Base-by-base conservation (phyloP, 2,113 vertebrate species). In the Isichthys henryi region DNA sequence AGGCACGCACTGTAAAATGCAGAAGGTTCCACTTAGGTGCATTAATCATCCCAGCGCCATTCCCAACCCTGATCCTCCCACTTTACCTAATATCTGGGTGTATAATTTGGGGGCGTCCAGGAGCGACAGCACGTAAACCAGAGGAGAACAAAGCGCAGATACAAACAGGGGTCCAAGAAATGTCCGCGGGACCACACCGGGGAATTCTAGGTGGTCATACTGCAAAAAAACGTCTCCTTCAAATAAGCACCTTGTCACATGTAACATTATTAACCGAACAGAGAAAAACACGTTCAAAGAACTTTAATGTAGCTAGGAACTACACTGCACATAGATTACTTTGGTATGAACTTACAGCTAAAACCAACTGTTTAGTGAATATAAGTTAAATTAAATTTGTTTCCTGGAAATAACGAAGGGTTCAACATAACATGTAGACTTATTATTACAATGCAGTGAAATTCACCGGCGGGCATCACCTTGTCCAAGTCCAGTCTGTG, bases 181-280 rank as follows among this genome's bases (percentile, higher is more conserved):
- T 0, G 98, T 97, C 91, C 98, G 96, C 39, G 98, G 98, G 17
- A 99, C 98, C 46, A 98, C 98, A 6, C 98, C 98, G 0, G 98
- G 98, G 91, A 99, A 99, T 91, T 98, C 97, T 50, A 96, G 97
- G 89, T 99, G 98, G 91, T 99, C 98, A 43, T 98, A 99, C 98
- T 99, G 94, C 31, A 93, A 94, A 92, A 43, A 43, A 53, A 70
- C 43, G n/a, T 35, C 85, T 52, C 50, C 50, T 49, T 48, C 27
- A 89, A 27, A 50, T 49, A n/a, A 45, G 19, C n/a, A 52, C 23
- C 62, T 11, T 31, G 27, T 31, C 62, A 70, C 10, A 70, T 70
- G 15, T 49, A 84, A 46, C 23, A 80, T 66, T 66, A 82, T 82
- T 82, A 39, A 45, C 5, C 3, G 13, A 82, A 45, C 39, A 82